Evolutionary conservation across 2,888 invertebrate genomes (phyloP), one percentile per base, ranked within the genome.

Genomic region (Epinotia nisella): DNA sequence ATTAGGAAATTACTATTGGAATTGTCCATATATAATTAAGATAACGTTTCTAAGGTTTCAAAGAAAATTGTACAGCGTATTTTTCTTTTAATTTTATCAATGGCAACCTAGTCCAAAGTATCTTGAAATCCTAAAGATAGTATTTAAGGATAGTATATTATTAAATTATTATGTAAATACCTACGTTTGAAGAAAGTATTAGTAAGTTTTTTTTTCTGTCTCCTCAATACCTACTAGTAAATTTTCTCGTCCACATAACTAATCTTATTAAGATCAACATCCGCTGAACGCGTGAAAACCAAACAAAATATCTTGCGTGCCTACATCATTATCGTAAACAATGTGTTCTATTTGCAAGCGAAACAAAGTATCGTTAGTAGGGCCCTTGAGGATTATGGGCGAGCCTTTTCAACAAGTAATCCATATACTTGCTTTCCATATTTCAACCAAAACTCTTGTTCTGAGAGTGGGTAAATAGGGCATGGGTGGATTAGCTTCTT

Each of bases 341-440:
- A 56, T 62, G 61, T 68, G 67, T 49, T 35, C 35, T 62, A 39
- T 62, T 68, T 62, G 49, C 45, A 49, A 45, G 29, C 17, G 35
- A 60, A 61, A 71, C 66, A 71, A 60, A 71, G 60, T 61, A 55
- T 45, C 49, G 61, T 67, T 39, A 61, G 67, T 58, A 41, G 55
- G 39, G 55, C 67, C 67, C 67, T 67, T 17, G 67, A 72, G 71
- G 53, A 72, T 56, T 72, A 61, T 60, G 67, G 59, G 29, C 65
- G 59, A 66, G 60, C 67, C 60, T 72, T 72, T 67, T 72, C 56
- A 56, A 56, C 56, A 61, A 45, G 55, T 53, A 45, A 58, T 72
- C 56, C 66, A 55, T 66, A 71, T 66, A 35, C 53, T 67, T 60
- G 39, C 53, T 65, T 10, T 17, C 60, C 39, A 66, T 71, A 55